Conservation (phyloP, 2,888 invertebrate genomes). For the Chesias legatella region DNA sequence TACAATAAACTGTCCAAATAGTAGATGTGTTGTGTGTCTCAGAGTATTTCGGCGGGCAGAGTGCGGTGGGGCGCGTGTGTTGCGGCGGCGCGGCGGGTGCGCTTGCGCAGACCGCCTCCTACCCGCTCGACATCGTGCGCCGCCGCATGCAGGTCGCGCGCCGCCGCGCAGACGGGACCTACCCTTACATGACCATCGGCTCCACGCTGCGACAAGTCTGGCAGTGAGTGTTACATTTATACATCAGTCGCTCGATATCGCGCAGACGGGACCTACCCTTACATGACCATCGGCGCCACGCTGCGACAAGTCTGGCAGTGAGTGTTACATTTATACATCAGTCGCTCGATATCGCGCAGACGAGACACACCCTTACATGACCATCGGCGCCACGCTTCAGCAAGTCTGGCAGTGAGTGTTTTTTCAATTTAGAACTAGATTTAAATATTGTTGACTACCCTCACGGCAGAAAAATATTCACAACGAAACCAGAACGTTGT, state of each 20-base stretch:
- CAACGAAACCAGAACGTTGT: too few relatives aligned
- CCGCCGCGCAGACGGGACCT: slow-evolving; percentile 58
- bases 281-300: slow-evolving; percentile 84
- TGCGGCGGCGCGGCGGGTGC: slow-evolving; percentile 96
- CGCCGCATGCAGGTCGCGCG: slow-evolving; percentile 83
- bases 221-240: background rate
- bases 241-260: slow-evolving; percentile 65
- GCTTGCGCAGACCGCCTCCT: slow-evolving; percentile 96
- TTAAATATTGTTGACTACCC: too few relatives aligned
- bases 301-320: slow-evolving; percentile 79
- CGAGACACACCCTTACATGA: slow-evolving; percentile 76
- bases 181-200: slow-evolving; percentile 82
- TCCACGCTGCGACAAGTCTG: slow-evolving; percentile 84
- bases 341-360: slow-evolving; percentile 74
- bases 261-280: slow-evolving; percentile 68
- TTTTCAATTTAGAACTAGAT: too few relatives aligned
- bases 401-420: slow-evolving; percentile 71
- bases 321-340: background rate
- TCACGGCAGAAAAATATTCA: too few relatives aligned
- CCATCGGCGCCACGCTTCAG: slow-evolving; percentile 83
- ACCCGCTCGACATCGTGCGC: slow-evolving; percentile 96
- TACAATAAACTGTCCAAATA: too few relatives aligned
- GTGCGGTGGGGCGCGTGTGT: slow-evolving; percentile 83
- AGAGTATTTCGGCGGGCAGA: slow-evolving; percentile 45
- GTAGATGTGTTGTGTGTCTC: too few relatives aligned